Conservation (phyloP, 2,797 vertebrate species). For the Pseudochaenichthys georgianus region DNA sequence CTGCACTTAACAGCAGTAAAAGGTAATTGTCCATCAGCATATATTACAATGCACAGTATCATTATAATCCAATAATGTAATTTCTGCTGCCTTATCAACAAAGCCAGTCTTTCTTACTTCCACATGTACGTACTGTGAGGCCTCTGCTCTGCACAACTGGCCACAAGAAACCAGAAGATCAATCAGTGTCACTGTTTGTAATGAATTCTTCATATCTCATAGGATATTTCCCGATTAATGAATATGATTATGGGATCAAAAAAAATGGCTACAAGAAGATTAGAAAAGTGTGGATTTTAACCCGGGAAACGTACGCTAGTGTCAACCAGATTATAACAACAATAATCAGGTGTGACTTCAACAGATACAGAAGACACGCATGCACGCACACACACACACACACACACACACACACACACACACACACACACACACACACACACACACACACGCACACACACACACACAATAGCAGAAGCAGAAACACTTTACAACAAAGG, state of each 20-base stretch:
- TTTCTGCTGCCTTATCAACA: neutral
- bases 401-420: too few species aligned
- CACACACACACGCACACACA: too few species aligned
- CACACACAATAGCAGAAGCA: too few species aligned
- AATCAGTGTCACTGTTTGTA: neutral
- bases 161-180: neutral
- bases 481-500: neutral
- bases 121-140: too few species aligned
- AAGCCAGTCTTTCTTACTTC: neutral
- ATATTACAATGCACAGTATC: too few species aligned
- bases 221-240: conserved; percentile 23
- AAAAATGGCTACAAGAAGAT: conserved; percentile 27
- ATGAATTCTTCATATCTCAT: conserved; percentile 18
- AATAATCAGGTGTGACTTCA: conserved; percentile 44
- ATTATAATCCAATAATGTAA: too few species aligned
- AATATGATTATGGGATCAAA: conserved; percentile 38
- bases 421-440: too few species aligned
- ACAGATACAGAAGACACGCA: neutral
- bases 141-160: too few species aligned
- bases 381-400: neutral
- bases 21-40: too few species aligned
- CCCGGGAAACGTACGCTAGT: conserved; percentile 8
- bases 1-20: too few species aligned
- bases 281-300: conserved; percentile 27
- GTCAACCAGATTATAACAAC: conserved; percentile 28